Evolutionary conservation across 2,113 vertebrate species (phyloP).

Genomic region (Callocephalon fimbriatum): DNA sequence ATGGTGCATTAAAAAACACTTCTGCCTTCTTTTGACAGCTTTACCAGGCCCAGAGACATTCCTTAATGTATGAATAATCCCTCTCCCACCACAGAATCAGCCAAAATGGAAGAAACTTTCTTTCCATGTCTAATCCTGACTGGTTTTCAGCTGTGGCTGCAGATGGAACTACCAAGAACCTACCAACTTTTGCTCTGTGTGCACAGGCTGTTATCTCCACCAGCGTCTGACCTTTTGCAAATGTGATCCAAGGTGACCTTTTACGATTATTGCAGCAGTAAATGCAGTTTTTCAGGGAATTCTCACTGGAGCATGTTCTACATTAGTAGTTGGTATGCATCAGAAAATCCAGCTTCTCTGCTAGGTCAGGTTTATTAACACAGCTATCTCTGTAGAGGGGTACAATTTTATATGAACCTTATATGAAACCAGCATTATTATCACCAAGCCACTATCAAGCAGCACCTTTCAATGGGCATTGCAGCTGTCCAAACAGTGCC

Average conservation of each 20-base stretch:
- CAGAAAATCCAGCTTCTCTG: background rate
- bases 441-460: conserved; percentile 48
- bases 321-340: background rate
- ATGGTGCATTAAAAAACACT: background rate
- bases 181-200: background rate
- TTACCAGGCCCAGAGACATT: background rate
- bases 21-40: background rate
- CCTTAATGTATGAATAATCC: background rate
- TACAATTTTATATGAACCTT: background rate
- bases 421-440: background rate
- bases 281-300: conserved; percentile 54
- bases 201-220: conserved; percentile 32
- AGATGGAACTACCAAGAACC: background rate
- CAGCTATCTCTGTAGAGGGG: conserved; percentile 10
- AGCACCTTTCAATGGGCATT: conserved; percentile 66
- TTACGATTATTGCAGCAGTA: conserved; percentile 55
- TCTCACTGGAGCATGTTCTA: conserved; percentile 30
- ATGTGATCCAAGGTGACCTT: conserved; percentile 63
- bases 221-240: conserved; percentile 59
- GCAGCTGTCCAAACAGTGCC: conserved; percentile 85
- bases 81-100: background rate
- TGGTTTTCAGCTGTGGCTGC: background rate
- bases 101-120: background rate
- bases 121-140: background rate
- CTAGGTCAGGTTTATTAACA: background rate